Conservation (phyloP, 1,140 invertebrate genomes). For the Odontomachus brunneus region DNA sequence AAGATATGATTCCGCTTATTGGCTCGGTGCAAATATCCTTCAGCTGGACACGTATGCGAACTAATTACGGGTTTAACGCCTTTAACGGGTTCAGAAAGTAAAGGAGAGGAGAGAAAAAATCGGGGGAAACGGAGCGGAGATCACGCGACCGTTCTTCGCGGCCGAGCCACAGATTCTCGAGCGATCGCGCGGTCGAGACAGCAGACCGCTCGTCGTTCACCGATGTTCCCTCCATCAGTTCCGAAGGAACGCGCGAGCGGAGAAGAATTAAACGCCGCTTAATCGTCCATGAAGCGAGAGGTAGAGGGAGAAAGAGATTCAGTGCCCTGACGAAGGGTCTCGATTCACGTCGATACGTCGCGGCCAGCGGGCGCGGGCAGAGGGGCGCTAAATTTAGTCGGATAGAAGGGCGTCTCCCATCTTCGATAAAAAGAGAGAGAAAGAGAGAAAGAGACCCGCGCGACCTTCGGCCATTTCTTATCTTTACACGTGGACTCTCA, state of each 20-base stretch:
- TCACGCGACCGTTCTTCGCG: no score
- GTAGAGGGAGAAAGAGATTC: slow-evolving; percentile 12
- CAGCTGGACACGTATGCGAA: no score
- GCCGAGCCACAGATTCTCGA: slow-evolving; percentile 44
- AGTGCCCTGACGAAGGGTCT: slow-evolving; percentile 31
- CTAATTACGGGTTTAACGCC: no score
- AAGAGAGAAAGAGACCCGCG: slow-evolving; percentile 43
- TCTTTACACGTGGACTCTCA: slow-evolving; percentile 66
- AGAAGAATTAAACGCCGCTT: slow-evolving; percentile 48
- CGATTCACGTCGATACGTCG: slow-evolving; percentile 46
- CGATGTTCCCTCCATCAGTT: slow-evolving; percentile 8
- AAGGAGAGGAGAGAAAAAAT: no score
- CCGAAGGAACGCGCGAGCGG: slow-evolving; percentile 25
- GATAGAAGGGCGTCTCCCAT: not conserved
- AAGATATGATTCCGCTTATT: no score
- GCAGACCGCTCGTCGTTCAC: not conserved
- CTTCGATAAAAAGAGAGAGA: no score
- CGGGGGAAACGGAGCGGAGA: no score
- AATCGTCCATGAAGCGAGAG: slow-evolving; percentile 41
- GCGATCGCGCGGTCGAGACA: slow-evolving; percentile 34
- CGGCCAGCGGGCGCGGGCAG: not conserved
- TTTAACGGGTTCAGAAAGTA: no score
- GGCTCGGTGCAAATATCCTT: no score
- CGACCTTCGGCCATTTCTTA: slow-evolving; percentile 68
- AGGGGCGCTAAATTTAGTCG: slow-evolving; percentile 58